Percentiles rank a stretch among this genome's conserved stretches.
phyloP scores from a whole-genome alignment of 2,888 invertebrate species.

The Sinodicranocentrus sp. region DNA sequence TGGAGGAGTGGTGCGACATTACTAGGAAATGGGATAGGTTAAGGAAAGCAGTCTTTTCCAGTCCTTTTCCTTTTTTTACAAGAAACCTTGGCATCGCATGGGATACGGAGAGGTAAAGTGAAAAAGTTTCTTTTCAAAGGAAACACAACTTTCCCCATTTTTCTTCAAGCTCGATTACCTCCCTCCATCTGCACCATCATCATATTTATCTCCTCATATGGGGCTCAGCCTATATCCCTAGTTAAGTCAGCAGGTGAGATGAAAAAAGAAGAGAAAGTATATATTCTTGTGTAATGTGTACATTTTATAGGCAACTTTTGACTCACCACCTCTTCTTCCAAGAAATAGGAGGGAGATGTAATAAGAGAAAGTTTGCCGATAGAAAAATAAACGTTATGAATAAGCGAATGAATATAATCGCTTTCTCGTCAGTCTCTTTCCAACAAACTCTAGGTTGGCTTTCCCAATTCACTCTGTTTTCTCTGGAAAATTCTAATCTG shows the following conservation, averaged over 20 bases:
- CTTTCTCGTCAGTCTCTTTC: not conserved
- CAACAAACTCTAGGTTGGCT: no score
- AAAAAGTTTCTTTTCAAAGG: slow-evolving; percentile 31
- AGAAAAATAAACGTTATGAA: slow-evolving; percentile 16
- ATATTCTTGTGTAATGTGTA: not conserved
- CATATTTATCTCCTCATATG: not conserved
- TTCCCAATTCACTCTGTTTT: no score
- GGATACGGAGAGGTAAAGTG: not conserved
- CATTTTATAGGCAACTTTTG: no score
- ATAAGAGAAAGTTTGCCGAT: not conserved
- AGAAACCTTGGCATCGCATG: slow-evolving; percentile 4
- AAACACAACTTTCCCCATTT: slow-evolving; percentile 46
- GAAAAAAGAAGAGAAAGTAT: not conserved
- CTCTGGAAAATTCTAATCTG: not conserved
- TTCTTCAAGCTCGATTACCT: slow-evolving; percentile 42
- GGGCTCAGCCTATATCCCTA: not conserved
- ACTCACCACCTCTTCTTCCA: no score
- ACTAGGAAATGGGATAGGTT: no score
- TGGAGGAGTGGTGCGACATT: no score
- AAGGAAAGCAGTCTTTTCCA: no score
- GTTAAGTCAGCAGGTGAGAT: slow-evolving; percentile 9
- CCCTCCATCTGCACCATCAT: slow-evolving; percentile 22
- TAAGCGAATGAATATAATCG: slow-evolving; percentile 18
- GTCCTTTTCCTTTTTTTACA: no score
- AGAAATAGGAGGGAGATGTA: not conserved